These are phyloP conservation scores for Loxodonta africana DNA, from an alignment of 2,113 vertebrate genomes.

Conservation along the genomic window DNA sequence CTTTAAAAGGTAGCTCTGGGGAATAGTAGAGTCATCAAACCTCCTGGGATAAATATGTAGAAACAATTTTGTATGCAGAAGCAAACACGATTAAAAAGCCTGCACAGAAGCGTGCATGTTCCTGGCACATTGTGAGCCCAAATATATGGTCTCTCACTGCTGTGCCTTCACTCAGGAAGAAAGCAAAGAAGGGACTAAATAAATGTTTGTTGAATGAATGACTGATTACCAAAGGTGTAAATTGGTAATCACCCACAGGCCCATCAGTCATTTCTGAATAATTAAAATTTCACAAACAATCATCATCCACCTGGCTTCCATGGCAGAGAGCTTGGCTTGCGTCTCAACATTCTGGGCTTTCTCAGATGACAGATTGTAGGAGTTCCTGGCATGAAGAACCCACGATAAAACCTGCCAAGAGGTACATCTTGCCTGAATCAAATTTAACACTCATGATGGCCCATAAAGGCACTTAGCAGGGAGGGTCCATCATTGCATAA, in stretches of 20 bases:
- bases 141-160: neutral
- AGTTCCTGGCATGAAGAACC: conserved; percentile 39
- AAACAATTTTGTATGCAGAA: neutral
- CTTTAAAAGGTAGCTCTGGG: conserved; percentile 15
- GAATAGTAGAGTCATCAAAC: conserved; percentile 35
- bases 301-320: neutral
- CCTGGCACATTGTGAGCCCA: neutral
- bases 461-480: conserved; percentile 22
- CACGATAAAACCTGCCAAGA: conserved; percentile 52
- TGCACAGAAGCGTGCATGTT: neutral
- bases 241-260: neutral
- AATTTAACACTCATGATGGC: conserved; percentile 44
- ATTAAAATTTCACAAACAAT: conserved; percentile 48
- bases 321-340: conserved; percentile 36
- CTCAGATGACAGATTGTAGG: conserved; percentile 55
- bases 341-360: conserved; percentile 17
- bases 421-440: conserved; percentile 57
- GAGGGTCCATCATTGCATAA: neutral
- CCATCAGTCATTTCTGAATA: conserved; percentile 44
- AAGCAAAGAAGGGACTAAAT: conserved; percentile 30
- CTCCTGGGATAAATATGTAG: neutral
- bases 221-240: conserved; percentile 27
- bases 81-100: neutral
- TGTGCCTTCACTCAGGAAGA: neutral
- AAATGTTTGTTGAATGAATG: conserved; percentile 4